Evolutionary conservation across 2,888 invertebrate species (phyloP).

Genomic region (Dorcus parallelipipedus): DNA sequence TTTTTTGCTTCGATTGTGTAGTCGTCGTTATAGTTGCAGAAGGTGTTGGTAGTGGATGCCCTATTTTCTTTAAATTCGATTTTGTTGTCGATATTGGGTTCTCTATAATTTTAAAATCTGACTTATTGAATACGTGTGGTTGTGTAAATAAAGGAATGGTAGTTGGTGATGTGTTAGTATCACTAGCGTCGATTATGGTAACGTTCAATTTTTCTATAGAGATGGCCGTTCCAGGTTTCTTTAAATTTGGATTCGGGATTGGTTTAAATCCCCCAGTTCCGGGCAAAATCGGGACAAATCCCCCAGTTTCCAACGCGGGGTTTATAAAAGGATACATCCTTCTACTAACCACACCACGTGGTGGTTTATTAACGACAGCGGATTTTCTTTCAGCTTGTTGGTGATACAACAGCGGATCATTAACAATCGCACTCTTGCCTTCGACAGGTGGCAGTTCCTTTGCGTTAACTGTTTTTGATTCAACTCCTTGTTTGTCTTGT

Average conservation of each 20-base stretch:
- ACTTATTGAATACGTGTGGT: neutral
- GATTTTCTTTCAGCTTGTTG: conserved; percentile 36
- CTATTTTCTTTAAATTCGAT: conserved; percentile 2
- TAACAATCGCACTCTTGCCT: conserved; percentile 1
- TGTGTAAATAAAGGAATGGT: neutral
- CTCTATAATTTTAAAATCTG: neutral
- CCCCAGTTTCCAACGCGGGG: conserved; percentile 70
- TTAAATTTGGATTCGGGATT: conserved; percentile 52
- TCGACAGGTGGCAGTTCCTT: neutral
- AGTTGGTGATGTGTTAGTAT: conserved; percentile 7
- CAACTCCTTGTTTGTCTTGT: conserved; percentile 41
- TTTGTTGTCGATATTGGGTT: neutral
- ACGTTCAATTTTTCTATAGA: conserved; percentile 14
- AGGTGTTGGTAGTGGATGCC: conserved; percentile 22
- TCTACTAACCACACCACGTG: conserved; percentile 14
- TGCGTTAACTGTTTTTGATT: conserved; percentile 28
- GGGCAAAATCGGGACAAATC: conserved; percentile 74
- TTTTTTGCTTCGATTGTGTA: conserved; percentile 16
- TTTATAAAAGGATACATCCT: conserved; percentile 49
- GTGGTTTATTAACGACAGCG: conserved; percentile 40
- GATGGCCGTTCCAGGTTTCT: conserved; percentile 10
- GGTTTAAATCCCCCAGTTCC: conserved; percentile 73
- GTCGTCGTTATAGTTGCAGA: conserved; percentile 15
- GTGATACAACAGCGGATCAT: neutral
- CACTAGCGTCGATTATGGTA: conserved; percentile 13